Percentiles rank a stretch among this genome's conserved stretches.
phyloP scores from a whole-genome alignment of 1,140 invertebrate species.

The Medauroidea extradentata region DNA sequence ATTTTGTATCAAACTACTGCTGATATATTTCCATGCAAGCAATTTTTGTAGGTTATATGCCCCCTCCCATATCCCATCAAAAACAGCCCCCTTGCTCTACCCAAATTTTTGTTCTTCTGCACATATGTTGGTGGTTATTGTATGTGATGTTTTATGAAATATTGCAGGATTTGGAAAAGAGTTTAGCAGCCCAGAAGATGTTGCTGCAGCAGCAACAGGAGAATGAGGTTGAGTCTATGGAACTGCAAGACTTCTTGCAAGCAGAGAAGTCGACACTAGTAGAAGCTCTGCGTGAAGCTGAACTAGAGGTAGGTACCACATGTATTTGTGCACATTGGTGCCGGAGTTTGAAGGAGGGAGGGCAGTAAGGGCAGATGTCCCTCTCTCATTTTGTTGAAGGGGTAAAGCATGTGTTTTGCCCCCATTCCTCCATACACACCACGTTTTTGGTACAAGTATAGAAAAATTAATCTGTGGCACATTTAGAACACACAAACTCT shows the following conservation, averaged over 20 bases:
- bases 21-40: no score
- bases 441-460: no score
- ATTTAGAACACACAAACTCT: no score
- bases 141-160: no score
- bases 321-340: background rate
- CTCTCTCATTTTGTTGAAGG: background rate
- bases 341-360: no score
- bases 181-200: slow-evolving; percentile 57
- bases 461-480: no score
- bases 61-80: no score
- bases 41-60: no score
- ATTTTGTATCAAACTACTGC: no score
- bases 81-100: no score
- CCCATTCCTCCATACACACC: no score
- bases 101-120: background rate
- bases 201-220: slow-evolving; percentile 67
- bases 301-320: slow-evolving; percentile 52
- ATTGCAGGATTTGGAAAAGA: slow-evolving; percentile 59
- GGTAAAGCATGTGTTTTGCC: background rate
- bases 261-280: slow-evolving; percentile 65
- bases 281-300: slow-evolving; percentile 69
- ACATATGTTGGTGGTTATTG: background rate
- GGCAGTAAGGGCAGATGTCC: background rate
- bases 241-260: slow-evolving; percentile 73
- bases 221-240: slow-evolving; percentile 61